A percentile compares a stretch with the other conserved stretches of the same genome.
Conservation (phyloP, 2,797 vertebrate genomes). For the Cheracebus regulus region DNA sequence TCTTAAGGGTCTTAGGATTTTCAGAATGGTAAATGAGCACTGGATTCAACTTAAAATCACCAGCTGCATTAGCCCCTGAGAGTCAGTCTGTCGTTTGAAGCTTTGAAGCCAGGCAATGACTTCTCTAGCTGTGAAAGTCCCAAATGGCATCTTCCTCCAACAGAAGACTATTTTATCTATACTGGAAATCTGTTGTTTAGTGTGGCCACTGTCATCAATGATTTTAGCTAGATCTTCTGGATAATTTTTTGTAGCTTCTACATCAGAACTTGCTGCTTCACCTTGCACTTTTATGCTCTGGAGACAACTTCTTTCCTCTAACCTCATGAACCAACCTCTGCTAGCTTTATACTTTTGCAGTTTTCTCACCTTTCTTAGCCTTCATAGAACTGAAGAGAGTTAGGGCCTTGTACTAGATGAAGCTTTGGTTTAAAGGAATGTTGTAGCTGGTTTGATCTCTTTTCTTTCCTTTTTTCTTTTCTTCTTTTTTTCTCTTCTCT, state of each 20-base stretch:
- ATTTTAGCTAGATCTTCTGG: not conserved
- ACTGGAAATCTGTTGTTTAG: not conserved
- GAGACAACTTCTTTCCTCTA: not conserved
- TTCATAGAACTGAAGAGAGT: not conserved
- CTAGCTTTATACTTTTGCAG: not conserved
- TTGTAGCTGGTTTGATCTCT: not conserved
- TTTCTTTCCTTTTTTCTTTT: no score
- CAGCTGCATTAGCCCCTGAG: not conserved
- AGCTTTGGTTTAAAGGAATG: not conserved
- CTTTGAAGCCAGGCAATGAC: not conserved
- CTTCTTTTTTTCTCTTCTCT: no score
- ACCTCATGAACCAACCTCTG: not conserved
- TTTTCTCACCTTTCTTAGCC: not conserved
- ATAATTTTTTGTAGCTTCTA: not conserved
- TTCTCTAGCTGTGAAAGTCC: not conserved
- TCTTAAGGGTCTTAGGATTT: not conserved
- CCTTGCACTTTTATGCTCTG: not conserved
- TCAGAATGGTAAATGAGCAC: not conserved
- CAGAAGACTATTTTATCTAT: not conserved
- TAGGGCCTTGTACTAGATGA: not conserved
- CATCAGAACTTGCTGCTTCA: not conserved
- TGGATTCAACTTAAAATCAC: not conserved
- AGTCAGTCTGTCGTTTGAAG: not conserved
- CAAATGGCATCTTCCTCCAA: not conserved
- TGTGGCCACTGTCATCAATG: not conserved